Evolutionary conservation across 2,113 vertebrate genomes (phyloP), one percentile per base, ranked within the genome.

Genomic region (Psittacula cyanocephala): DNA sequence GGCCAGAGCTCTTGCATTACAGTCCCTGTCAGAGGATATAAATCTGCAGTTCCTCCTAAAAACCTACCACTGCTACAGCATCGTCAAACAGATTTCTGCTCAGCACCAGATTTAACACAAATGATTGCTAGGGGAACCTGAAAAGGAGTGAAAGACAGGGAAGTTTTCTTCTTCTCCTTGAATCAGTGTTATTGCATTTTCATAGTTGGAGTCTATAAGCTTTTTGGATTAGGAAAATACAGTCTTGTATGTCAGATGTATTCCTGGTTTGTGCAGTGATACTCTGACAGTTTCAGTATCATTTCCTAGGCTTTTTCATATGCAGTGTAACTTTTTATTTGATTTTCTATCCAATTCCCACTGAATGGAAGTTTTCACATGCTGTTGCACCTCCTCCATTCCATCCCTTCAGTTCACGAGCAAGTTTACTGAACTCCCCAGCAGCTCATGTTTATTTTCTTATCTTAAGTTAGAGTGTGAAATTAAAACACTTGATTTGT

Each of bases 401-500:
- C 71, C 68, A 88, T 57, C 53, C 63, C 6, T 94, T 63, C 47
- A 75, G 94, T 79, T 95, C 84, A 82, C 0, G 4, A 94, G 69
- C 49, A 78, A 87, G 84, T 87, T 92, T 92, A 77, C 70, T 57
- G 67, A 91, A 77, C 75, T 90, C 81, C 81, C 88, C 71, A 91
- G 81, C 81, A 94, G 71, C 91, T 93, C 89, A 16, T 90, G 93
- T 94, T 95, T 92, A 88, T 93, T 95, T 96, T 95, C 91, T 88
- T 93, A 93, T 89, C 91, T 93, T 37, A 82, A 88, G 85, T 81
- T 80, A 93, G 85, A 96, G 87, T 67, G 81, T 0, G 1, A 91
- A 94, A 89, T 93, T 96, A 83, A 91, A 96, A 90, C 94, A 86
- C 76, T 95, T 77, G 93, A 93, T 97, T 97, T 95, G 82, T 95